Percentiles rank a stretch among this genome's conserved stretches.
phyloP scores from a whole-genome alignment of 1,140 invertebrate genomes.

The Drosophila auraria region DNA sequence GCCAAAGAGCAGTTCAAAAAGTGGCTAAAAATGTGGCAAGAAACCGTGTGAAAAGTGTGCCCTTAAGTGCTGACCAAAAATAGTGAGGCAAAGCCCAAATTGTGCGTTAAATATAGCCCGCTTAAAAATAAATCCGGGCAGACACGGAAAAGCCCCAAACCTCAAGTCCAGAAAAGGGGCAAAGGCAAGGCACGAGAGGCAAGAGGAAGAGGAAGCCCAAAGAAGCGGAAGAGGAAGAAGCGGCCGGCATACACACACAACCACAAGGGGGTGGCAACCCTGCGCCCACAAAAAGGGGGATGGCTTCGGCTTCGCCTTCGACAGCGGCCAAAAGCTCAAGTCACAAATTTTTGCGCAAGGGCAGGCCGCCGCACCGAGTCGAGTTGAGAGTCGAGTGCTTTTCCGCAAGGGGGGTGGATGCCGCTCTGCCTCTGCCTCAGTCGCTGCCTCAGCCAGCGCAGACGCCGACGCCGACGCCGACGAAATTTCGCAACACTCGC shows the following conservation, averaged over 20 bases:
- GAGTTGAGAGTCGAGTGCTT: slow-evolving; percentile 57
- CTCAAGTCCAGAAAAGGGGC: slow-evolving; percentile 28
- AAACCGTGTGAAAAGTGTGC: slow-evolving; percentile 9
- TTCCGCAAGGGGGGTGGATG: slow-evolving; percentile 42
- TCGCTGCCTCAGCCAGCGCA: background rate
- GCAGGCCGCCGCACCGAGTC: slow-evolving; percentile 51
- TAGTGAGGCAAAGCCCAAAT: slow-evolving; percentile 13
- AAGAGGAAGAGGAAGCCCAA: slow-evolving; percentile 36
- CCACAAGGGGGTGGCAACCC: slow-evolving; percentile 26
- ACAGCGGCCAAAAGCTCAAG: slow-evolving; percentile 69
- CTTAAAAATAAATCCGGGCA: slow-evolving; percentile 76
- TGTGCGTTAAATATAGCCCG: slow-evolving; percentile 55
- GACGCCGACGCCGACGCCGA: slow-evolving; percentile 28
- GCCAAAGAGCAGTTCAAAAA: background rate
- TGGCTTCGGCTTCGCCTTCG: slow-evolving; percentile 15
- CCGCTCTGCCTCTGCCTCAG: slow-evolving; percentile 3
- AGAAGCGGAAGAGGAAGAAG: slow-evolving; percentile 49
- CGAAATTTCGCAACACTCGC: slow-evolving; percentile 81
- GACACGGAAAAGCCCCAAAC: slow-evolving; percentile 78
- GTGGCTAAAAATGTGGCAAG: background rate
- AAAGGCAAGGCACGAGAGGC: slow-evolving; percentile 15
- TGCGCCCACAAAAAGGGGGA: slow-evolving; percentile 9
- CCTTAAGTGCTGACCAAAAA: slow-evolving; percentile 11
- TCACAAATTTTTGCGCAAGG: slow-evolving; percentile 81
- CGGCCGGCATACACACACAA: slow-evolving; percentile 77